phyloP scores from a whole-genome alignment of 2,888 invertebrate species.

The Elysia crispata region DNA sequence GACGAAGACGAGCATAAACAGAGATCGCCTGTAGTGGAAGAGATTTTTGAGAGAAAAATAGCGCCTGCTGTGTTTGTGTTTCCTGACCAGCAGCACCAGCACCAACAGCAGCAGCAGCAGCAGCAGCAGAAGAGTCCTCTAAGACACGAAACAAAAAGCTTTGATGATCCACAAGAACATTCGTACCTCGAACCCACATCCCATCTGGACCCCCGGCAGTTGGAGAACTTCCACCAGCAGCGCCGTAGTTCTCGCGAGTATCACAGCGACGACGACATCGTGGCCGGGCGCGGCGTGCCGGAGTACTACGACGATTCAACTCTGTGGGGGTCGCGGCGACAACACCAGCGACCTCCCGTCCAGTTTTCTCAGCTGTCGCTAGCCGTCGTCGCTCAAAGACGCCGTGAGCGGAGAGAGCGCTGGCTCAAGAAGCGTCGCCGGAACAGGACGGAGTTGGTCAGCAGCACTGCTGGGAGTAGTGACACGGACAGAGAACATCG shows the following conservation, averaged over 20 bases:
- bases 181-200: no score
- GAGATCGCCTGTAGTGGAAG: no score
- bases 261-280: slow-evolving; percentile 49
- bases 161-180: no score
- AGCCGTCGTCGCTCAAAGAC: slow-evolving; percentile 30
- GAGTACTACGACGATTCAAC: slow-evolving; percentile 47
- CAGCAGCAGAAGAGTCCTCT: no score
- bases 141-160: no score
- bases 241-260: slow-evolving; percentile 30
- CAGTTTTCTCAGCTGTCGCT: slow-evolving; percentile 24
- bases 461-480: slow-evolving; percentile 37
- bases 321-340: slow-evolving; percentile 20
- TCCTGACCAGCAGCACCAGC: neutral
- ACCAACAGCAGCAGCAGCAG: no score
- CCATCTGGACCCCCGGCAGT: neutral
- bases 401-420: slow-evolving; percentile 43
- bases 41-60: neutral
- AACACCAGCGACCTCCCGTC: slow-evolving; percentile 32
- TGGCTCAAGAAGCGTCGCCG: slow-evolving; percentile 44
- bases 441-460: slow-evolving; percentile 44
- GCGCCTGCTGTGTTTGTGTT: neutral
- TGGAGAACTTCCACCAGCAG: neutral
- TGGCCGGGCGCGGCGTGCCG: slow-evolving; percentile 35
- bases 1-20: no score
- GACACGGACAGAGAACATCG: slow-evolving; percentile 14